Evolutionary conservation across 2,888 invertebrate species (phyloP), one percentile per base, ranked within the genome.

Genomic region (Lithosia quadra): DNA sequence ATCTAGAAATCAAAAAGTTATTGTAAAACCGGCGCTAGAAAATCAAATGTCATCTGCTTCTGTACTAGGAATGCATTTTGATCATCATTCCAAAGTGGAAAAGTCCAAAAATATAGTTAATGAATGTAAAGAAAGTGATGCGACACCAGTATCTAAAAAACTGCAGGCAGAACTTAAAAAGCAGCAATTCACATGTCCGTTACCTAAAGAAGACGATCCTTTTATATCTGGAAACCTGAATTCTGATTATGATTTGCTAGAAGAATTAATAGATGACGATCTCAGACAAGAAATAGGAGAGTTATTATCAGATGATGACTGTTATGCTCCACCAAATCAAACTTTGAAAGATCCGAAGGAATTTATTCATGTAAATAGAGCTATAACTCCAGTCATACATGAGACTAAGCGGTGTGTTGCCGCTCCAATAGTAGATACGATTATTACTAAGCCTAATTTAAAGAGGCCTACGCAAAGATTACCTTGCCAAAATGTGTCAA

Each of bases 251-350:
- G 93, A 93, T 75, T 81, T 93, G n/a, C 76, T 95, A 71, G 94
- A 92, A 72, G 95, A 94, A 86, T 85, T 92, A 70, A 93, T 92
- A 88, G 95, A 91, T 80, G 94, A 92, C 76, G 95, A 92, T 74
- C 84, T 91, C 69, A 85, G 89, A 68, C 82, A 94, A 90, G 90
- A 96, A 89, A 91, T 95, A 39, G 89, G 93, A 13, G 92, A 95
- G 84, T 76, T 93, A 68, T 89, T 90, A 81, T 90, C 91, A 76
- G 88, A 96, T 80, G 85, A 95, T 76, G 86, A 94, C 33, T 74
- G 79, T 62, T 90, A 86, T 71, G 71, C 73, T 49, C 15, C 79
- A 33, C 63, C 84, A 28, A 68, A 77, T 57, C 71, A 72, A 65
- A 65, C 66, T 39, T 65, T 73, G 57, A 87, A 86, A 79, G 67